These are phyloP conservation scores for Luehdorfia chinensis DNA, from an alignment of 1,140 invertebrate species.

Conservation along the genomic window DNA sequence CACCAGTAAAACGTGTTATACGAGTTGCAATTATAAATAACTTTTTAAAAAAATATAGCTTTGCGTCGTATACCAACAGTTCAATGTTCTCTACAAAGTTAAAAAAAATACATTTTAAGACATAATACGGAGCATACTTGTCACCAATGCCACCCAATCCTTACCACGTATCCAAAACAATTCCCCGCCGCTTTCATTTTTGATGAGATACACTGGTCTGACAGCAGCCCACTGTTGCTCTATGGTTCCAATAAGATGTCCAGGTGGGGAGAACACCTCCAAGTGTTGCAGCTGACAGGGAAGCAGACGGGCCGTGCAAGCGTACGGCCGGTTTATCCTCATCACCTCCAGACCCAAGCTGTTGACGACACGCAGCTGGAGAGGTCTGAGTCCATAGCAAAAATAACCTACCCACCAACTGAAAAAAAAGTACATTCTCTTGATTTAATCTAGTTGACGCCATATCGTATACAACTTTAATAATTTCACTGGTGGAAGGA, in stretches of 20 bases:
- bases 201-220: constrained; percentile 81
- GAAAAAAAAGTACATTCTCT: too few species aligned
- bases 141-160: too few species aligned
- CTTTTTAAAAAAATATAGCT: too few species aligned
- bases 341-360: constrained; percentile 42
- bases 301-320: constrained; percentile 47
- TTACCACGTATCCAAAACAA: constrained; percentile 84
- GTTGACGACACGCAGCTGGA: constrained; percentile 47
- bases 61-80: too few species aligned
- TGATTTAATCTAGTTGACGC: too few species aligned
- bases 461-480: too few species aligned
- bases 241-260: constrained; percentile 80
- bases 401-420: constrained; percentile 66
- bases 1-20: too few species aligned
- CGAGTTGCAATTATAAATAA: too few species aligned
- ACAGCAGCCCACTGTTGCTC: constrained; percentile 85
- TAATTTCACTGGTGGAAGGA: too few species aligned
- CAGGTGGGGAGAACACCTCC: constrained; percentile 64
- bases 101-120: too few species aligned
- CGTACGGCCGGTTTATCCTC: constrained; percentile 47
- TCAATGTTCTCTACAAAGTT: too few species aligned
- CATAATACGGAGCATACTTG: too few species aligned
- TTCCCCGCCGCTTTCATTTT: constrained; percentile 80
- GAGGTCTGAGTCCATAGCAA: constrained; percentile 53
- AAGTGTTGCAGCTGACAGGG: constrained; percentile 54